Evolutionary conservation across 1,140 invertebrate species (phyloP), one percentile per base, ranked within the genome.

Genomic region (Drosophila bipectinata): DNA sequence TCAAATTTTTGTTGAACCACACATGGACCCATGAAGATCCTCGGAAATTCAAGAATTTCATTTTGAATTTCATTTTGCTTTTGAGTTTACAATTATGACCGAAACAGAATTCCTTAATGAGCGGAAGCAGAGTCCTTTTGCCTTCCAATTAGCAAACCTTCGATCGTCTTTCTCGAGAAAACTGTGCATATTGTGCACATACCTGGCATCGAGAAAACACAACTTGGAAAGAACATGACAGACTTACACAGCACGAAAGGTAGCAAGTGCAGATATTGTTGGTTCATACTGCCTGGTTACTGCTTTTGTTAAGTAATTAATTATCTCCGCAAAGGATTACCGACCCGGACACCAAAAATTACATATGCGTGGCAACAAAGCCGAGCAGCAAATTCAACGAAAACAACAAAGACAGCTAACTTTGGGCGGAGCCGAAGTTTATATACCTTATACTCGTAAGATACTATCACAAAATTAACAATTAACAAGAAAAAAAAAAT

Each of bases 291-390:
- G 26, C 26, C 41, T 32, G 54, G 41, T 14, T 34, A 30, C 41
- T 73, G 30, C 14, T 48, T 74, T 72, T 66, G 73, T 57, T 76
- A 76, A 68, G 72, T 67, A 80, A 85, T 84, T 77, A 84, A 85
- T 80, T 80, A 84, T 79, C 69, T 72, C 55, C 59, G 57, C 71
- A 57, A 51, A 18, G 75, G 64, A 79, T 84, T 66, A 61, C 59
- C 39, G 44, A 30, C 47, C n/a, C 34, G 61, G 49, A 52, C 64
- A 82, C 28, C 58, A 54, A 45, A 74, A 64, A 74, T 78, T 64
- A 80, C 55, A 75, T 34, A 72, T 69, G 48, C 51, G 58, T 30
- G 57, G 34, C 37, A 49, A 48, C 47, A 53, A 44, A 55, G 28
- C 44, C 52, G 55, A 53, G 30, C 34, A 30, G 49, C 54, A 39